Conservation (phyloP, 1,140 invertebrate genomes). For the Drosophila pectinifera region DNA sequence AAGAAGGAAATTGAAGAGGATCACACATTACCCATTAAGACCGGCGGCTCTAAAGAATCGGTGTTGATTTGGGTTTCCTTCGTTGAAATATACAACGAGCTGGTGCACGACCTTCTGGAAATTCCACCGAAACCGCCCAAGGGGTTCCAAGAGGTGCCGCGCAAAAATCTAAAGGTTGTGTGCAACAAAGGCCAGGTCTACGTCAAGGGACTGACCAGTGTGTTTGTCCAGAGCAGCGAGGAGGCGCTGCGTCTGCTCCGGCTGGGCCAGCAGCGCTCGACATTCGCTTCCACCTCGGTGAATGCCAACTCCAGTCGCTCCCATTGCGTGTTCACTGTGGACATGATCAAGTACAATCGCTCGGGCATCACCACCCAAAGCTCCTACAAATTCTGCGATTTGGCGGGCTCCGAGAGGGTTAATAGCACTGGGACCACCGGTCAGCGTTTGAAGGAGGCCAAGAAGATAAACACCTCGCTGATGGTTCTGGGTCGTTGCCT, state of each 20-base stretch:
- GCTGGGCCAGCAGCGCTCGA: constrained; percentile 87
- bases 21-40: constrained; percentile 53
- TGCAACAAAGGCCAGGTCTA: constrained; percentile 88
- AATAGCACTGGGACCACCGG: constrained; percentile 94
- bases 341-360: constrained; percentile 87
- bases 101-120: constrained; percentile 92
- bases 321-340: constrained; percentile 95
- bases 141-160: constrained; percentile 86
- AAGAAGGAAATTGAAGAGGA: constrained; percentile 85
- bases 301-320: constrained; percentile 93
- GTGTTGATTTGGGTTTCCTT: constrained; percentile 93
- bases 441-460: constrained; percentile 90
- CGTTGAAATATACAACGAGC: constrained; percentile 97
- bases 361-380: constrained; percentile 78
- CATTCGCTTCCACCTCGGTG: constrained; percentile 93
- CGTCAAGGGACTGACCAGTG: constrained; percentile 91
- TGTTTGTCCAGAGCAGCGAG: constrained; percentile 90
- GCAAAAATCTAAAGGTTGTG: constrained; percentile 86
- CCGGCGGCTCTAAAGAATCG: constrained; percentile 22
- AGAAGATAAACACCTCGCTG: constrained; percentile 87
- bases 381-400: constrained; percentile 92
- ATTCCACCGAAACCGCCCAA: constrained; percentile 83
- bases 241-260: constrained; percentile 93
- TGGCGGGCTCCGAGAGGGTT: constrained; percentile 95
- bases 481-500: constrained; percentile 94